phyloP scores from a whole-genome alignment of 2,797 vertebrate species.

The Holocentrus rufus region DNA sequence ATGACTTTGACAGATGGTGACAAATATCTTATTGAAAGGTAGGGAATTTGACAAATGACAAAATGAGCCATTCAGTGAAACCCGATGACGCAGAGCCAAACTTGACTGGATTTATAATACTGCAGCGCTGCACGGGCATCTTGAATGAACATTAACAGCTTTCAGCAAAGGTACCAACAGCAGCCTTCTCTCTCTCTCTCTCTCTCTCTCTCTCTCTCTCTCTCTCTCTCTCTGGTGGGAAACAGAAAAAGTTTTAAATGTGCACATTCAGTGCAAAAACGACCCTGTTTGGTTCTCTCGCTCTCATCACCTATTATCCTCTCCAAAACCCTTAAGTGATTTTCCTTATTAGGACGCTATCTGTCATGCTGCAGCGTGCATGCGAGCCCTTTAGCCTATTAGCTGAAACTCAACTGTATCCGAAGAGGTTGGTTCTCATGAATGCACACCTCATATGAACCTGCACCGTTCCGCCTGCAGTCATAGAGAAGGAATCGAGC shows the following conservation, averaged over 20 bases:
- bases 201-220: too few species aligned
- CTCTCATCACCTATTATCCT: slow-evolving; percentile 43
- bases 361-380: background rate
- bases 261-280: slow-evolving; percentile 3
- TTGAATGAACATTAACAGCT: slow-evolving; percentile 69
- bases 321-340: slow-evolving; percentile 41
- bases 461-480: slow-evolving; percentile 70
- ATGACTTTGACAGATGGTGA: slow-evolving; percentile 80
- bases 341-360: slow-evolving; percentile 54
- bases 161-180: slow-evolving; percentile 41
- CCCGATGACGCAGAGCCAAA: slow-evolving; percentile 64
- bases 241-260: slow-evolving; percentile 32
- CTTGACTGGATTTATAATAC: slow-evolving; percentile 53
- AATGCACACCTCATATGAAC: slow-evolving; percentile 71
- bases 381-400: slow-evolving; percentile 34
- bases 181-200: slow-evolving; percentile 30
- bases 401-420: slow-evolving; percentile 60
- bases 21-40: slow-evolving; percentile 79
- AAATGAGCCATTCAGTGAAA: slow-evolving; percentile 60
- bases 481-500: slow-evolving; percentile 83
- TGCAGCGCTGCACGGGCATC: slow-evolving; percentile 59
- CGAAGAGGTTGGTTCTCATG: slow-evolving; percentile 68
- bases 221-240: slow-evolving; percentile 48
- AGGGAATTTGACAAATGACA: slow-evolving; percentile 77
- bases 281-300: background rate